A percentile compares a stretch with the other conserved stretches of the same genome.
Conservation (phyloP, 2,888 invertebrate species). For the Phaedon cochleariae region DNA sequence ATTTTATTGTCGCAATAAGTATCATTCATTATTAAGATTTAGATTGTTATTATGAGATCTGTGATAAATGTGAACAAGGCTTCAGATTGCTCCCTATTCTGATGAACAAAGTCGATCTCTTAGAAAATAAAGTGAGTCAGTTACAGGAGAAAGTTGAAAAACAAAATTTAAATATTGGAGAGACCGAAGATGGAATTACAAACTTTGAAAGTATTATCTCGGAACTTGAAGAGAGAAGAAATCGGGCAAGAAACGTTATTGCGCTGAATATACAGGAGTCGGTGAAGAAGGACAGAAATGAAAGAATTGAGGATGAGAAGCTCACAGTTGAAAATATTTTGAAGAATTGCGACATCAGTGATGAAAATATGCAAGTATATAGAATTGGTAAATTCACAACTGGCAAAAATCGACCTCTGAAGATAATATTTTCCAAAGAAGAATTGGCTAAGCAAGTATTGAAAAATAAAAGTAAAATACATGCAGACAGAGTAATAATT, state of each 20-base stretch:
- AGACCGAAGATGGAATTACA: background rate
- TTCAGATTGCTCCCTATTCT: slow-evolving; percentile 14
- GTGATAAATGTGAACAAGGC: slow-evolving; percentile 13
- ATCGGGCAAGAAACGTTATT: slow-evolving; percentile 6
- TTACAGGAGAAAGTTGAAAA: slow-evolving; percentile 13
- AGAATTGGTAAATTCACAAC: background rate
- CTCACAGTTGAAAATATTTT: slow-evolving; percentile 2
- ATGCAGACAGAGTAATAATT: background rate
- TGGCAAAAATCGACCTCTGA: slow-evolving; percentile 5
- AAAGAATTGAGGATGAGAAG: slow-evolving; percentile 6
- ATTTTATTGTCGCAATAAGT: too few relatives aligned
- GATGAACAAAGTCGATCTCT: slow-evolving; percentile 11
- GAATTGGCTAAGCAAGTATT: slow-evolving; percentile 4
- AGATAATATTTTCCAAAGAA: slow-evolving; percentile 1
- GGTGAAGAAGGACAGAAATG: background rate
- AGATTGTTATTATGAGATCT: too few relatives aligned
- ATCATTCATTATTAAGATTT: too few relatives aligned
- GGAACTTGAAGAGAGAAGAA: slow-evolving; percentile 4
- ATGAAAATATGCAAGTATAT: slow-evolving; percentile 6
- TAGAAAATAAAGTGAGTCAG: slow-evolving; percentile 6
- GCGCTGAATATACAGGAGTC: slow-evolving; percentile 10
- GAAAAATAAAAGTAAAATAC: slow-evolving; percentile 8
- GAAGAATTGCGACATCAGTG: background rate
- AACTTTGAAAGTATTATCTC: slow-evolving; percentile 3
- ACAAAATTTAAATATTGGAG: background rate